Percentiles rank a stretch among this genome's conserved stretches.
These are phyloP conservation scores for Agonopterix alstromeriana DNA, from an alignment of 2,888 invertebrate genomes.

Conservation along the genomic window DNA sequence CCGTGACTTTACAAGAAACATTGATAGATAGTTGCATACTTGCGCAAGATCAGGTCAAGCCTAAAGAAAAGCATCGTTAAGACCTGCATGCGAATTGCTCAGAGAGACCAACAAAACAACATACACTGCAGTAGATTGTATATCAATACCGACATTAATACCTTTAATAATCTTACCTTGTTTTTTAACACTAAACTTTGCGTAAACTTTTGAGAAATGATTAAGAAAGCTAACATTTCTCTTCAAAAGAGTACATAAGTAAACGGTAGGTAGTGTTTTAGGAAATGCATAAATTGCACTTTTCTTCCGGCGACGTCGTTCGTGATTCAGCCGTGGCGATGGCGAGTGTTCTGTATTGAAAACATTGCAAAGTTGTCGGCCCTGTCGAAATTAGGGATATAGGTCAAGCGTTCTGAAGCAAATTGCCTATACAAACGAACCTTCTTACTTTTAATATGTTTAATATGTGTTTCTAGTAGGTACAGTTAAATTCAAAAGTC, in stretches of 20 bases:
- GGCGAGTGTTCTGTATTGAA: constrained; percentile 20
- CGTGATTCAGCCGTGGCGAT: constrained; percentile 20
- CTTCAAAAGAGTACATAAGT: too few species aligned
- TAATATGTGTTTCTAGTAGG: background rate
- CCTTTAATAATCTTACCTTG: background rate
- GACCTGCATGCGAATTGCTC: too few species aligned
- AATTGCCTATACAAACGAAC: constrained; percentile 5
- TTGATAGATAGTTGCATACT: too few species aligned
- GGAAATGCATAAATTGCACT: constrained; percentile 43
- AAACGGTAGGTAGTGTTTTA: constrained; percentile 14
- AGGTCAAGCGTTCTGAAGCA: constrained; percentile 33
- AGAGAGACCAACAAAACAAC: too few species aligned
- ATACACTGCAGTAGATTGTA: too few species aligned
- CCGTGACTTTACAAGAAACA: too few species aligned
- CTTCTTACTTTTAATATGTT: background rate
- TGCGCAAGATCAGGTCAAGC: too few species aligned
- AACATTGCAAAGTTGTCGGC: constrained; percentile 13
- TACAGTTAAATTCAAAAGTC: too few species aligned
- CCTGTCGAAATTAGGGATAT: constrained; percentile 41
- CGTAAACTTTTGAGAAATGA: background rate
- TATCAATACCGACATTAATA: too few species aligned
- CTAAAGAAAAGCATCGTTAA: too few species aligned
- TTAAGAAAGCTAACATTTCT: too few species aligned
- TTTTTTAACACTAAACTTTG: background rate
- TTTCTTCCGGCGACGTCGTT: constrained; percentile 37